These are phyloP conservation scores for Drosophila rhopaloa DNA, from an alignment of 1,140 invertebrate species.

Conservation along the genomic window DNA sequence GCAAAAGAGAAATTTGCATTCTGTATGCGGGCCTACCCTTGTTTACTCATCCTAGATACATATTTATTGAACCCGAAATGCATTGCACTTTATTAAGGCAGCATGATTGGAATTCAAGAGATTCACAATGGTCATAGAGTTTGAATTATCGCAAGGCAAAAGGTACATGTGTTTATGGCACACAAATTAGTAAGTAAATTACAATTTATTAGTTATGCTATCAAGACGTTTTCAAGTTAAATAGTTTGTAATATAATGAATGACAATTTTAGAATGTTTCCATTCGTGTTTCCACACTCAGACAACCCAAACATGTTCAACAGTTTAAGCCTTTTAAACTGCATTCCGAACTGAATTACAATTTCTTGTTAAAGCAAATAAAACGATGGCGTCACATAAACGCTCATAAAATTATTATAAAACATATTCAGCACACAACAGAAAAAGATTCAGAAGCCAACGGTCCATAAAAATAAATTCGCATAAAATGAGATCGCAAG, in stretches of 20 bases:
- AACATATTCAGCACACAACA: constrained; percentile 40
- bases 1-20: not conserved
- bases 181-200: too few species aligned
- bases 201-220: too few species aligned
- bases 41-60: not conserved
- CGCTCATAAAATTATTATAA: constrained; percentile 45
- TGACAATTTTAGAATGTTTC: too few species aligned
- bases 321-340: constrained; percentile 4
- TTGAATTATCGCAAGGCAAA: too few species aligned
- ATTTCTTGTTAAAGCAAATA: constrained; percentile 16
- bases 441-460: constrained; percentile 37
- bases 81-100: not conserved
- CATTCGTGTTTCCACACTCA: too few species aligned
- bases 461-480: constrained; percentile 51
- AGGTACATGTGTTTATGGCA: too few species aligned
- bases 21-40: not conserved
- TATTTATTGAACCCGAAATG: not conserved
- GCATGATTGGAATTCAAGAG: not conserved
- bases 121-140: too few species aligned
- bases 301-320: too few species aligned
- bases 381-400: constrained; percentile 23
- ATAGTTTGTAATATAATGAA: too few species aligned
- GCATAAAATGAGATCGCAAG: constrained; percentile 46
- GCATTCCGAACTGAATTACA: constrained; percentile 12
- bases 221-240: too few species aligned